Evolutionary conservation across 2,113 vertebrate genomes (phyloP), one percentile per base, ranked within the genome.

Genomic region (Tretioscincus oriximinensis): DNA sequence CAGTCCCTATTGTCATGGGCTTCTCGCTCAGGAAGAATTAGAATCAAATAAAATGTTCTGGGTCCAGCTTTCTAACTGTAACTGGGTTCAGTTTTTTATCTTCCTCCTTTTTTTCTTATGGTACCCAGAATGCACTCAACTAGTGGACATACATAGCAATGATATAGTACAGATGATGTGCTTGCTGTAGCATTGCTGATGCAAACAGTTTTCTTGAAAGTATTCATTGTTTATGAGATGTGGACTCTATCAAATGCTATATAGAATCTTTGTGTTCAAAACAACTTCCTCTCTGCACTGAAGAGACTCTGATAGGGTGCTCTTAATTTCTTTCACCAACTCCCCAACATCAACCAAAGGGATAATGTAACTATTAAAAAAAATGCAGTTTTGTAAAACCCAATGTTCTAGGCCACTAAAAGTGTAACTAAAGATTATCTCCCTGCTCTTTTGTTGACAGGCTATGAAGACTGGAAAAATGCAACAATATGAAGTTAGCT

Each of bases 121-220:
- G 72, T 24, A 64, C 35, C 61, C 2, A 7, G 41, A 76, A 63
- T 51, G 66, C 65, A 7, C 21, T 29, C 65, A 24, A 12, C 5
- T 26, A 49, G 20, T 63, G 22, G 68, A 72, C 22, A 47, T 5
- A 10, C 35, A 49, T 64, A 41, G 35, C 35, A 41, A 41, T 72
- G 78, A 72, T 41, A 16, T 63, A 63, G 49, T 22, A n/a, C 70
- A 51, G 29, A 29, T 78, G 51, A 67, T 41, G 21, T 7, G 29
- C 68, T 21, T 72, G 58, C n/a, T 72, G 47, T 18, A 64, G 20
- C 24, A 22, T 7, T 49, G 58, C 78, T 63, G 68, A 21, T 71
- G 54, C 76, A n/a, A 49, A 24, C 20, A 49, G 64, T 73, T 80
- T 65, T 80, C 73, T 80, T 73, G 35, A 26, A 28, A 73, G n/a